Percentiles rank a stretch among this genome's conserved stretches.
phyloP scores from a whole-genome alignment of 1,140 invertebrate genomes.

The Hyphantria cunea region DNA sequence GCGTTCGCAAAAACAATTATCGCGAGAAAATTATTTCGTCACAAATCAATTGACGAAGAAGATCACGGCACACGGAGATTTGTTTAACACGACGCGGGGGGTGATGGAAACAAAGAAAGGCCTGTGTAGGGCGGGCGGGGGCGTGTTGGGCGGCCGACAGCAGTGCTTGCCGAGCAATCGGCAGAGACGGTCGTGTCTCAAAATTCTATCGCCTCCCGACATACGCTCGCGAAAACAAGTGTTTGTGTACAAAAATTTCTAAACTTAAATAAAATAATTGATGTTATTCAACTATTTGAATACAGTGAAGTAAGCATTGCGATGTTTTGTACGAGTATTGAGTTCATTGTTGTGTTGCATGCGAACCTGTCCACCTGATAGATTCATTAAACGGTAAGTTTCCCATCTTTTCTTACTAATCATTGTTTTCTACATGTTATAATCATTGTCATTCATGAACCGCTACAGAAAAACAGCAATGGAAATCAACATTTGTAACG shows the following conservation, averaged over 20 bases:
- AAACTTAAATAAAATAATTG: slow-evolving; percentile 8
- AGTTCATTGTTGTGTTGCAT: slow-evolving; percentile 23
- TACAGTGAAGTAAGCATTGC: slow-evolving; percentile 47
- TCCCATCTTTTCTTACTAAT: too few species aligned
- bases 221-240: slow-evolving; percentile 24
- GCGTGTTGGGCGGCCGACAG: slow-evolving; percentile 27
- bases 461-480: too few species aligned
- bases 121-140: slow-evolving; percentile 67
- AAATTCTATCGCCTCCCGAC: slow-evolving; percentile 11
- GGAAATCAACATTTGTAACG: too few species aligned
- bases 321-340: slow-evolving; percentile 46
- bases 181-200: slow-evolving; percentile 34
- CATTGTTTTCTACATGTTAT: too few species aligned
- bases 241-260: slow-evolving; percentile 31
- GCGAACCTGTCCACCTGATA: slow-evolving; percentile 31
- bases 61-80: slow-evolving; percentile 65
- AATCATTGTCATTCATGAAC: too few species aligned
- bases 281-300: neutral
- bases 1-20: slow-evolving; percentile 42
- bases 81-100: slow-evolving; percentile 62
- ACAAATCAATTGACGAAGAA: slow-evolving; percentile 66
- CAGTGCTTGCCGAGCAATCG: slow-evolving; percentile 27
- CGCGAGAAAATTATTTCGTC: slow-evolving; percentile 31
- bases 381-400: slow-evolving; percentile 44
- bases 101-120: slow-evolving; percentile 72